Percentiles rank a stretch among this genome's conserved stretches.
Conservation (phyloP, 1,140 invertebrate species). For the Geopemphigus sp. region DNA sequence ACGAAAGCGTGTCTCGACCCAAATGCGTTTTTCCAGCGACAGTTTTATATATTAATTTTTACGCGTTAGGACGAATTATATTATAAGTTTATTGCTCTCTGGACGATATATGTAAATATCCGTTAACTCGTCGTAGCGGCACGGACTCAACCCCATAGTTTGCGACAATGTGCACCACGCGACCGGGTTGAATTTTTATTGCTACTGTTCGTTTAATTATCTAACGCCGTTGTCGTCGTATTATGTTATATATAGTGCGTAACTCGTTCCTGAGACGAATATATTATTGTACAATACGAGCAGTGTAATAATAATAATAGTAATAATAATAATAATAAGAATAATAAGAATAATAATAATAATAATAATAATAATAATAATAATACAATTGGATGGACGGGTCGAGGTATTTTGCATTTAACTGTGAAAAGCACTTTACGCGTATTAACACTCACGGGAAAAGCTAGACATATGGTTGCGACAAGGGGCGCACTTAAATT, state of each 20-base stretch:
- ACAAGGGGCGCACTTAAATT: no score
- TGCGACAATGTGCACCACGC: not conserved
- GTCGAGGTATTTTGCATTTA: not conserved
- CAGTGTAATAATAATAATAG: not conserved
- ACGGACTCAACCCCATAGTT: no score
- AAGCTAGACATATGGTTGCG: no score
- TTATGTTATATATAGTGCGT: not conserved
- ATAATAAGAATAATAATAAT: not conserved
- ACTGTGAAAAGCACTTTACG: constrained; percentile 5
- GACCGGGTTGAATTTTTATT: not conserved
- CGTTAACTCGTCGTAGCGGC: not conserved
- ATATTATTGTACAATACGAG: no score
- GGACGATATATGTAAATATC: not conserved
- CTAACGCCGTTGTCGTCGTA: no score
- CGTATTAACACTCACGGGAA: not conserved
- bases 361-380: not conserved
- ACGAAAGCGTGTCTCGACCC: not conserved
- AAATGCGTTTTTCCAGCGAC: not conserved
- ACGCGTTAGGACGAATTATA: not conserved
- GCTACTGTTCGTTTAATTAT: constrained; percentile 23
- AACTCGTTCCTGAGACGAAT: not conserved
- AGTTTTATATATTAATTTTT: no score
- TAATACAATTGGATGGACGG: no score
- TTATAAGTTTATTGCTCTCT: not conserved
- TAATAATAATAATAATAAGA: constrained; percentile 5